Evolutionary conservation across 2,797 vertebrate genomes (phyloP).

Genomic region (Anguilla anguilla): DNA sequence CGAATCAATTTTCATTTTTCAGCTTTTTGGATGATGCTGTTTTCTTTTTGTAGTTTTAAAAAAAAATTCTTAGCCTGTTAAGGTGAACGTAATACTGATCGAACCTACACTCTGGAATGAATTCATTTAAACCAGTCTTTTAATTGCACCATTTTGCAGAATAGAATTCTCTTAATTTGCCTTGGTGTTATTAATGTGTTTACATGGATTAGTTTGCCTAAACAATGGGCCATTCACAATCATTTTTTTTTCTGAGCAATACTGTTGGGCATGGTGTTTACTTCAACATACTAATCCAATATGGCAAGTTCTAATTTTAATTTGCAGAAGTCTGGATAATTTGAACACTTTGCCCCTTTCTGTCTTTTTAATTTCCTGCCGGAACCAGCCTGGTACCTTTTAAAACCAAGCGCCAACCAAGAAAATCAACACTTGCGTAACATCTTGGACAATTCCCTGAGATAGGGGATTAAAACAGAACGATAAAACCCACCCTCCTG

Average conservation of each 20-base stretch:
- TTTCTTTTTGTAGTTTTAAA: not conserved
- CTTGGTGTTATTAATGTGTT: not conserved
- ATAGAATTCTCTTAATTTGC: not conserved
- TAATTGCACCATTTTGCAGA: not conserved
- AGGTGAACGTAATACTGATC: not conserved
- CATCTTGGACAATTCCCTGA: not conserved
- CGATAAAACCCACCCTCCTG: slow-evolving; percentile 23
- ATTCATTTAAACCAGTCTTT: not conserved
- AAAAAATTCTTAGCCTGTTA: not conserved
- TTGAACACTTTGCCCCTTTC: not conserved
- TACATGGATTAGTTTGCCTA: not conserved
- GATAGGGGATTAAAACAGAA: slow-evolving; percentile 34
- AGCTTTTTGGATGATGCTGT: not conserved
- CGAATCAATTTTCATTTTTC: not conserved
- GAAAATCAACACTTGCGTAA: not conserved
- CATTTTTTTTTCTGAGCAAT: not conserved
- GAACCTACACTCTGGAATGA: not conserved
- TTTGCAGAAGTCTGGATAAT: not conserved
- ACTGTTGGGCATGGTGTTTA: not conserved
- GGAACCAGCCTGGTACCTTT: not conserved
- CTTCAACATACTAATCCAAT: not conserved
- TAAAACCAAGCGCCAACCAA: not conserved
- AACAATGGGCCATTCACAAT: not conserved
- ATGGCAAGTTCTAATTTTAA: not conserved
- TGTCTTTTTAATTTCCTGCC: not conserved